Conservation (phyloP, 2,113 vertebrate genomes). For the Cygnus atratus region DNA sequence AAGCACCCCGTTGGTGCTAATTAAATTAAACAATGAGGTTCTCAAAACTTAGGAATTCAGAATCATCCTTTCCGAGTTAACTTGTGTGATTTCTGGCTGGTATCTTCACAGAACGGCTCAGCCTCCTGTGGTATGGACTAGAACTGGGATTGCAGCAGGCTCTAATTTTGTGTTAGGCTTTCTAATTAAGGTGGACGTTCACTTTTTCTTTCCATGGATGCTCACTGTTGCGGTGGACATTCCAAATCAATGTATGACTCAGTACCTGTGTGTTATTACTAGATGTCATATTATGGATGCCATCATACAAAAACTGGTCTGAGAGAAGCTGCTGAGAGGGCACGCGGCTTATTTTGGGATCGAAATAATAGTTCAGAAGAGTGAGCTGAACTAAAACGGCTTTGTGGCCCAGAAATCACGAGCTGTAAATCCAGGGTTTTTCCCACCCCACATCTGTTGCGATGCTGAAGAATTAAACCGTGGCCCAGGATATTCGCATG, state of each 20-base stretch:
- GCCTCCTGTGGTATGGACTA: neutral
- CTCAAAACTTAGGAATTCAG: neutral
- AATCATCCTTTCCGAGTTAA: neutral
- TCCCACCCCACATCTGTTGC: neutral
- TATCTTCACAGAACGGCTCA: neutral
- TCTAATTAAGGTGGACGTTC: neutral
- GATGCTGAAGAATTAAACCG: neutral
- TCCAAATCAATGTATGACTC: rapidly evolving
- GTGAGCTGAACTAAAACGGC: neutral
- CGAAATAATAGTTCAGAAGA: neutral
- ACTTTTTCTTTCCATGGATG: no score
- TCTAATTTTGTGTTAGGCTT: neutral
- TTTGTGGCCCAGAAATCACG: neutral
- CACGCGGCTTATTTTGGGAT: rapidly evolving
- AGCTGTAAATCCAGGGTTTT: neutral
- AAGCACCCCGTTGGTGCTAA: rapidly evolving
- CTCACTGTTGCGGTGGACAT: rapidly evolving
- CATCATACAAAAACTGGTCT: rapidly evolving
- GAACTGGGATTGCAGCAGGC: rapidly evolving
- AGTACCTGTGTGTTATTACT: rapidly evolving
- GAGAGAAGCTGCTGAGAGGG: neutral
- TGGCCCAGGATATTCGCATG: rapidly evolving
- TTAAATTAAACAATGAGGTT: neutral
- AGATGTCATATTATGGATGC: rapidly evolving
- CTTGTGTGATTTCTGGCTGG: neutral